Conservation (phyloP, 2,888 invertebrate species). For the Drosophila imparisetae region DNA sequence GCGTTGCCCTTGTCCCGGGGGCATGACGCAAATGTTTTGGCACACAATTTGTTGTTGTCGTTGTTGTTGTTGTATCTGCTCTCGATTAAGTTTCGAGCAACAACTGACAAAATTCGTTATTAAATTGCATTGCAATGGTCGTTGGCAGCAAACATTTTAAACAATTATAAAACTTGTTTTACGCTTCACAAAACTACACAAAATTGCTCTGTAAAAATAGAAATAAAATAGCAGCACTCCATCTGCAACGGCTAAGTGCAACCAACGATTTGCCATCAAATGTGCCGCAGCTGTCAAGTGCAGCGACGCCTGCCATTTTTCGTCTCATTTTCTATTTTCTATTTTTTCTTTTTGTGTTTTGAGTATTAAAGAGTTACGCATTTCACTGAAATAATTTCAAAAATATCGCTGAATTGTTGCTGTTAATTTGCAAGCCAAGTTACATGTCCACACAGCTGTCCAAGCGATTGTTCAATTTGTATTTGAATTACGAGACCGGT, state of each 20-base stretch:
- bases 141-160: conserved; percentile 73
- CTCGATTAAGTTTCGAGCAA: conserved; percentile 74
- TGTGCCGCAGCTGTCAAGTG: conserved; percentile 76
- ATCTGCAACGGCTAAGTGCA: conserved; percentile 58
- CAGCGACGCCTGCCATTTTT: conserved; percentile 51
- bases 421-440: conserved; percentile 20
- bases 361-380: conserved; percentile 16
- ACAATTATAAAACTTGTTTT: conserved; percentile 79
- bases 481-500: conserved; percentile 1
- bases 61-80: conserved; percentile 51
- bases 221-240: conserved; percentile 31
- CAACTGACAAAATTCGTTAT: conserved; percentile 79
- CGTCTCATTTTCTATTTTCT: not conserved
- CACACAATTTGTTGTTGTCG: conserved; percentile 47
- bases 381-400: conserved; percentile 41
- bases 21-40: conserved; percentile 45
- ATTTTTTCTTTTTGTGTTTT: conserved; percentile 9
- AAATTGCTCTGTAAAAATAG: conserved; percentile 15
- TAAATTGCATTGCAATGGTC: conserved; percentile 74
- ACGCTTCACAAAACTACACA: conserved; percentile 71
- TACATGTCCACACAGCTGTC: not conserved
- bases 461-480: conserved; percentile 26
- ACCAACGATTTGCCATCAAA: conserved; percentile 74
- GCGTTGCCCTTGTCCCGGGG: conserved; percentile 28
- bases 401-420: conserved; percentile 31